phyloP scores from a whole-genome alignment of 1,140 invertebrate species.

The Nomia melanderi region DNA sequence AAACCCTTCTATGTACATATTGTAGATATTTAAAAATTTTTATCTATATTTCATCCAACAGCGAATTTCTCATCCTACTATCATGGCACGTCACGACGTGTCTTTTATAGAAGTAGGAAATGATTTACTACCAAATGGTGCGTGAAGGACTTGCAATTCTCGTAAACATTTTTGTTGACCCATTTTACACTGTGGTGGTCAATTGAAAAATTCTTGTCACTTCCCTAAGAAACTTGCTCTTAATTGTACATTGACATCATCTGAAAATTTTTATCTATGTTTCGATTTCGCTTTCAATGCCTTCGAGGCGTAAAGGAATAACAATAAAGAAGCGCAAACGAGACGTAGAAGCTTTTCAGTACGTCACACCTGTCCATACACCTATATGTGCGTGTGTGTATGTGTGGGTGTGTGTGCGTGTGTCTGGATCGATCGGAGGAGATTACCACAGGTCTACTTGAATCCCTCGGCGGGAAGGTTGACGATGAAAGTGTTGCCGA shows the following conservation, averaged over 20 bases:
- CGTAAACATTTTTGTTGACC: not conserved
- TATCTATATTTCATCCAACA: not conserved
- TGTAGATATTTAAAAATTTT: too few species aligned
- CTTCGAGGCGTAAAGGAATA: not conserved
- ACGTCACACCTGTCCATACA: not conserved
- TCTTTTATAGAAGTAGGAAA: not conserved
- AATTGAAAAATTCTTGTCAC: not conserved
- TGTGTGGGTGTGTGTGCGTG: not conserved
- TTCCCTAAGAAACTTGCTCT: not conserved
- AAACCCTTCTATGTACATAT: too few species aligned
- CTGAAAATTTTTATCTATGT: constrained; percentile 3
- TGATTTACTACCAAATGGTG: constrained; percentile 1
- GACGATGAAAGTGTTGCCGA: constrained; percentile 27
- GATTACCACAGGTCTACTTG: not conserved
- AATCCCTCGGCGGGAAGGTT: constrained; percentile 5
- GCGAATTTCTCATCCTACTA: not conserved
- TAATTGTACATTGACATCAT: constrained; percentile 2
- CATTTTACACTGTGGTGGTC: not conserved
- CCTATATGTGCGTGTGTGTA: not conserved
- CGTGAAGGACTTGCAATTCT: not conserved
- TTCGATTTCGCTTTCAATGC: not conserved
- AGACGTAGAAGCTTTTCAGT: not conserved
- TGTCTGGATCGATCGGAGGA: not conserved
- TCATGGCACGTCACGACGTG: not conserved
- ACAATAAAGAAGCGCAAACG: not conserved